phyloP scores from a whole-genome alignment of 2,888 invertebrate genomes.

The Lithophane ornitopus region DNA sequence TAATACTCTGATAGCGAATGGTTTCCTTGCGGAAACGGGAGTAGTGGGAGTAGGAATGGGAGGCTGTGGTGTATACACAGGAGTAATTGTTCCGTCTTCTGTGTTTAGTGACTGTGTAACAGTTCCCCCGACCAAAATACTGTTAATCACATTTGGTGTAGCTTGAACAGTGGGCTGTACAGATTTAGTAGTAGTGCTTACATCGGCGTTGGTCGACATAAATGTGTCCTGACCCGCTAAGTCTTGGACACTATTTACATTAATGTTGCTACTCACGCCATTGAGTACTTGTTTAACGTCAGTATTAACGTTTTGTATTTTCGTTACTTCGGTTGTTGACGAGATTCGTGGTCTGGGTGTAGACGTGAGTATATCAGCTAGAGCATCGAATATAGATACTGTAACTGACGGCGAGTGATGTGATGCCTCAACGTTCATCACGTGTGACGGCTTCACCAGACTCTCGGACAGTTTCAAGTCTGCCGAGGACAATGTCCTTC shows the following conservation, averaged over 20 bases:
- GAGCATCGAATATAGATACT: slow-evolving; percentile 91
- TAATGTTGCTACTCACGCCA: slow-evolving; percentile 89
- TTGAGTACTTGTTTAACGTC: slow-evolving; percentile 85
- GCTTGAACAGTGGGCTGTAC: slow-evolving; percentile 87
- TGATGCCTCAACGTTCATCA: slow-evolving; percentile 90
- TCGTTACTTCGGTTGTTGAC: slow-evolving; percentile 84
- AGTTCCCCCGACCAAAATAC: slow-evolving; percentile 84
- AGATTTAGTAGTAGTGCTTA: slow-evolving; percentile 87
- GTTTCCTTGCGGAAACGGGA: slow-evolving; percentile 86
- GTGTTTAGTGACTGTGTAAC: slow-evolving; percentile 83
- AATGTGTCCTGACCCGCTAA: slow-evolving; percentile 80
- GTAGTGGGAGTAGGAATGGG: slow-evolving; percentile 81
- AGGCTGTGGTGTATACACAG: slow-evolving; percentile 79
- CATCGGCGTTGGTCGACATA: slow-evolving; percentile 78
- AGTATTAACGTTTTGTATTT: slow-evolving; percentile 81
- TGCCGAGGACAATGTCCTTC: slow-evolving; percentile 87
- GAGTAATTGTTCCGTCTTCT: slow-evolving; percentile 76
- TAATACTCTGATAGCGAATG: slow-evolving; percentile 88
- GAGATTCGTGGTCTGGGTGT: slow-evolving; percentile 87
- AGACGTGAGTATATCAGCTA: slow-evolving; percentile 90
- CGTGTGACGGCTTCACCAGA: slow-evolving; percentile 85
- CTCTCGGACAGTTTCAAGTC: slow-evolving; percentile 88
- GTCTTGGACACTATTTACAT: slow-evolving; percentile 87
- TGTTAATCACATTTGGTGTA: slow-evolving; percentile 88
- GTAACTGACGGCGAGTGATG: slow-evolving; percentile 90